A percentile compares a stretch with the other conserved stretches of the same genome.
phyloP scores from a whole-genome alignment of 2,888 invertebrate genomes.

The Neoascia interrupta region DNA sequence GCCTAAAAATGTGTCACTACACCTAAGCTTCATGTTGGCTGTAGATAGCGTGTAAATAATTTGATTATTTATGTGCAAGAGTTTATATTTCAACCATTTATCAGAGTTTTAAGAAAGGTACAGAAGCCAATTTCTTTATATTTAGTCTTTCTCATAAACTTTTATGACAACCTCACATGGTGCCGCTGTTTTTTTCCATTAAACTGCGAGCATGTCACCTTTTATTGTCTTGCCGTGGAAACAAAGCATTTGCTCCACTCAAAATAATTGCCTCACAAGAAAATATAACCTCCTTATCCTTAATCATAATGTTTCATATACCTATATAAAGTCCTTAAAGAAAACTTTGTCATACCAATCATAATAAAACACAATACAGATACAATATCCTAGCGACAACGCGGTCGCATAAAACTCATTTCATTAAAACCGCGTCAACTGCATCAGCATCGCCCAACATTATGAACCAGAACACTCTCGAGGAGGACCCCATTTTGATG shows the following conservation, averaged over 20 bases:
- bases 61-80: too few relatives aligned
- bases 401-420: conserved; percentile 59
- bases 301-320: too few relatives aligned
- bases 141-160: too few relatives aligned
- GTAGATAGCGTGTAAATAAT: too few relatives aligned
- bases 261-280: conserved; percentile 58
- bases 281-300: conserved; percentile 31
- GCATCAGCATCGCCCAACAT: conserved; percentile 26
- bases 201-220: conserved; percentile 14
- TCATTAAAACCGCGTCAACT: conserved; percentile 62
- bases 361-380: conserved; percentile 59
- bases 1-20: too few relatives aligned
- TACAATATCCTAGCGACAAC: conserved; percentile 10
- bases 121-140: too few relatives aligned
- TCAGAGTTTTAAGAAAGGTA: too few relatives aligned
- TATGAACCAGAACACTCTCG: too few relatives aligned
- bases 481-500: conserved; percentile 51
- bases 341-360: conserved; percentile 62
- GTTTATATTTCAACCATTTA: too few relatives aligned
- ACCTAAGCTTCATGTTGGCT: too few relatives aligned
- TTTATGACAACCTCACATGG: conserved; percentile 30
- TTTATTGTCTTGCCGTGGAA: conserved; percentile 11
- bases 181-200: background rate
- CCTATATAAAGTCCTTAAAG: conserved; percentile 22
- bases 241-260: conserved; percentile 42